Evolutionary conservation across 1,140 invertebrate species (phyloP).

Genomic region (Drosophila pseudoobscura): DNA sequence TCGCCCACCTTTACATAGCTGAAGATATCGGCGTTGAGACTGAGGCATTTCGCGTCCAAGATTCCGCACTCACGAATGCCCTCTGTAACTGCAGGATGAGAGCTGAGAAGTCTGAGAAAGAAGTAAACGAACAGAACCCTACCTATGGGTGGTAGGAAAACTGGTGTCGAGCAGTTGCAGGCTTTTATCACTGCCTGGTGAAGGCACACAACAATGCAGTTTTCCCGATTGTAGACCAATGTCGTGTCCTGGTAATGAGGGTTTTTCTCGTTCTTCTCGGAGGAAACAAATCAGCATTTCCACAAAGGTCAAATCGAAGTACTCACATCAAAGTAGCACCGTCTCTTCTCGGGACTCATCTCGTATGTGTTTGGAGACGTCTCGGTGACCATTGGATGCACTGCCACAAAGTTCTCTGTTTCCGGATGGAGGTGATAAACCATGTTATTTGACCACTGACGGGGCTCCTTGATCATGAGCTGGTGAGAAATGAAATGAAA

Average conservation of each 20-base stretch:
- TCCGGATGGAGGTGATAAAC: slow-evolving; percentile 47
- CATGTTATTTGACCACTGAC: slow-evolving; percentile 53
- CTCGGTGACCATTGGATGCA: slow-evolving; percentile 50
- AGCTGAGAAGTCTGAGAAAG: too few species aligned
- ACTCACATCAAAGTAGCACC: slow-evolving; percentile 64
- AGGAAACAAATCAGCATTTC: neutral
- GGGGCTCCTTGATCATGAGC: slow-evolving; percentile 66
- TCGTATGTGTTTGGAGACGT: slow-evolving; percentile 40
- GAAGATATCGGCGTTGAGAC: slow-evolving; percentile 56
- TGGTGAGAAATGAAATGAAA: neutral
- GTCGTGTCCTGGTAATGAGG: slow-evolving; percentile 23
- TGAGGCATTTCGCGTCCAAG: slow-evolving; percentile 54
- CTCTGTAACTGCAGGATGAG: slow-evolving; percentile 6
- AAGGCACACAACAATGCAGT: slow-evolving; percentile 59
- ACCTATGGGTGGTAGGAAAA: slow-evolving; percentile 49
- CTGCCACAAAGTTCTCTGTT: slow-evolving; percentile 64
- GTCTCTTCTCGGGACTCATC: slow-evolving; percentile 40
- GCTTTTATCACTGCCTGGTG: slow-evolving; percentile 40
- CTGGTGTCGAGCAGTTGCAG: slow-evolving; percentile 62
- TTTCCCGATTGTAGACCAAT: slow-evolving; percentile 49
- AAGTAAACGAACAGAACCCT: neutral
- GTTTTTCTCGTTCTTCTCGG: slow-evolving; percentile 47
- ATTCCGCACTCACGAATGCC: slow-evolving; percentile 53
- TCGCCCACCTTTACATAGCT: slow-evolving; percentile 51
- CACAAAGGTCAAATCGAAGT: too few species aligned